Evolutionary conservation across 1,140 invertebrate genomes (phyloP).

Genomic region (Drosophila santomea): DNA sequence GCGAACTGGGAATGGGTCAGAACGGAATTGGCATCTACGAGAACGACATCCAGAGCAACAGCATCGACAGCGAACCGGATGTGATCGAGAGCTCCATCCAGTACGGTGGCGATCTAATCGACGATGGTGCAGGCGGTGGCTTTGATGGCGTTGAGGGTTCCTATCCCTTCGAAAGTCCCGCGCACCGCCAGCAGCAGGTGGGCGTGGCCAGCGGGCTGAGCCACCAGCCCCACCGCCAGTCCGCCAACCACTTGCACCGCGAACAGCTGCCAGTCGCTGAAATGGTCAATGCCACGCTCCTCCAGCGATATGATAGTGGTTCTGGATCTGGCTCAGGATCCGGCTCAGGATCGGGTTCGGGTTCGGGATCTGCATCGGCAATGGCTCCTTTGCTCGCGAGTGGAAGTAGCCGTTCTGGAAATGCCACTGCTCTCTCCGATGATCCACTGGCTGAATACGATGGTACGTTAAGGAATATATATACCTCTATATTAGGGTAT

Average conservation of each 20-base stretch:
- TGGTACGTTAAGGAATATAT: constrained; percentile 39
- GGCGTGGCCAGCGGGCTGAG: constrained; percentile 8
- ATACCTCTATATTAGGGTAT: neutral
- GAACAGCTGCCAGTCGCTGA: constrained; percentile 72
- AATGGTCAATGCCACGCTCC: constrained; percentile 63
- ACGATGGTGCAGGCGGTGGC: constrained; percentile 76
- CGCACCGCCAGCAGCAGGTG: constrained; percentile 46
- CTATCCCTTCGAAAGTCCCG: constrained; percentile 75
- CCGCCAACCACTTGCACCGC: constrained; percentile 66
- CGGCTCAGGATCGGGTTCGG: constrained; percentile 5
- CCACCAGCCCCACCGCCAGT: constrained; percentile 3
- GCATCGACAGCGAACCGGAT: constrained; percentile 53
- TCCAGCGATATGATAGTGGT: constrained; percentile 42
- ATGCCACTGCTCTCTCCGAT: constrained; percentile 63
- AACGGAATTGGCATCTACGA: constrained; percentile 50
- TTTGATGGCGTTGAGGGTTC: constrained; percentile 81
- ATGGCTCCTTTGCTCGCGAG: constrained; percentile 60
- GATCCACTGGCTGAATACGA: constrained; percentile 55
- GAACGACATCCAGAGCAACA: constrained; percentile 63
- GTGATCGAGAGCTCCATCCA: constrained; percentile 76
- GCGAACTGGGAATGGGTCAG: constrained; percentile 54
- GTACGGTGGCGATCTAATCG: constrained; percentile 80
- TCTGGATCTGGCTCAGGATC: neutral
- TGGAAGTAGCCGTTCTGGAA: constrained; percentile 43
- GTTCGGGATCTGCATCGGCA: constrained; percentile 35